A percentile compares a stretch with the other conserved stretches of the same genome.
Conservation (phyloP, 1,140 invertebrate species). For the Drosophila yakuba region DNA sequence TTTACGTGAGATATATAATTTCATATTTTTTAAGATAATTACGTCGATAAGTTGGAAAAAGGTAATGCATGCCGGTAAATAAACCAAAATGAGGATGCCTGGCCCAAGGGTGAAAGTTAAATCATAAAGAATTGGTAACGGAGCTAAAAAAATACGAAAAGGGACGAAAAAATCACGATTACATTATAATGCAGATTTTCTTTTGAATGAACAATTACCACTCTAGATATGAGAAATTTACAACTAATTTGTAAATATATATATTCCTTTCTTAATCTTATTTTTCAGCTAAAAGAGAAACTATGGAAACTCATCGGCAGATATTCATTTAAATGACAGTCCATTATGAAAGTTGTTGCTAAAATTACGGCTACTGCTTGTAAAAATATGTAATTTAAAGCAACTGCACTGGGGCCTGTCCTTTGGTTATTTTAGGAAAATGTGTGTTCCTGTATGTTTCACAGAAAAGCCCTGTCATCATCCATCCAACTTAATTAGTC, state of each 20-base stretch:
- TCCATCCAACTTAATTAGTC: conserved; percentile 32
- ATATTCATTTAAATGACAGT: neutral
- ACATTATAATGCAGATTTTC: neutral
- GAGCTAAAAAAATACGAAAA: neutral
- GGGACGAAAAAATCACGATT: neutral
- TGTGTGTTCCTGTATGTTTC: neutral
- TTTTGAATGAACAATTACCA: neutral
- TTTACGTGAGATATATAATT: conserved; percentile 74
- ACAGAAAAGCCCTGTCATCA: conserved; percentile 1
- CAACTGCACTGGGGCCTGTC: neutral
- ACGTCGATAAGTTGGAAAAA: conserved; percentile 77
- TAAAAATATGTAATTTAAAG: no score
- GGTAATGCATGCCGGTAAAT: conserved; percentile 63
- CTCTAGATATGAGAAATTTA: neutral
- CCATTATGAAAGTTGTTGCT: no score
- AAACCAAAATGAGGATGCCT: conserved; percentile 34
- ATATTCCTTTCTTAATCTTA: neutral
- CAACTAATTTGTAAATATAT: neutral
- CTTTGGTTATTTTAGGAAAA: neutral
- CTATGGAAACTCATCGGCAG: neutral
- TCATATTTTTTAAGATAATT: conserved; percentile 82
- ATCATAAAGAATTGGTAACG: conserved; percentile 2
- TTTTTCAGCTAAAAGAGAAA: no score
- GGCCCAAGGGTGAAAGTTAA: conserved; percentile 36
- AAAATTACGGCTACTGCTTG: no score